Evolutionary conservation across 2,113 vertebrate species (phyloP).

Genomic region (Oreochromis aureus): DNA sequence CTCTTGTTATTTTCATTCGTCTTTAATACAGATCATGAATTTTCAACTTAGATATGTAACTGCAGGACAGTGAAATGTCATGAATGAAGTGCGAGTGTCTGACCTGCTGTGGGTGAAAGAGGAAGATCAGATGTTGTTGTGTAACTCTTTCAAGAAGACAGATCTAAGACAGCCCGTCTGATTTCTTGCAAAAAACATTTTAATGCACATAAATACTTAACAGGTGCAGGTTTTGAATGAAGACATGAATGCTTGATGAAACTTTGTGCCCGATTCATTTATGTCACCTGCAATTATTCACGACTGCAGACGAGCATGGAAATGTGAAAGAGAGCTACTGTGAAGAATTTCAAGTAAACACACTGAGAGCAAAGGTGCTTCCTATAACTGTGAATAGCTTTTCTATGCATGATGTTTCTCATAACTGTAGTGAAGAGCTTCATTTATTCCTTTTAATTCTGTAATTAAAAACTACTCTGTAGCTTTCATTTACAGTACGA

Average conservation of each 20-base stretch:
- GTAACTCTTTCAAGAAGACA: background rate
- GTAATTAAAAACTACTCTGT: background rate
- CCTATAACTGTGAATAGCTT: background rate
- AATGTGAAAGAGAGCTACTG: background rate
- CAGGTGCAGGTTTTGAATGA: background rate
- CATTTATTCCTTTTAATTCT: background rate
- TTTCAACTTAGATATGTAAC: background rate
- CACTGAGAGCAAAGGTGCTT: background rate
- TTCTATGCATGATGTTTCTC: background rate
- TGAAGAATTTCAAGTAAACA: background rate
- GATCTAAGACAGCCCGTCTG: accelerated
- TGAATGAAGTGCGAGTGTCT: background rate
- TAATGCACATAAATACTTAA: background rate
- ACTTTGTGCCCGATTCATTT: background rate
- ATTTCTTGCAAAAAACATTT: background rate
- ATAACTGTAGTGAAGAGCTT: background rate
- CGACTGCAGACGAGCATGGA: background rate
- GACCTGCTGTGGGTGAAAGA: background rate
- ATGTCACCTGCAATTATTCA: background rate
- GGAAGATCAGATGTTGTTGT: background rate
- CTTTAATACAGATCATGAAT: background rate
- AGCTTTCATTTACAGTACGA: background rate
- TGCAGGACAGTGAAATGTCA: background rate
- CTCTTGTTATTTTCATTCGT: background rate
- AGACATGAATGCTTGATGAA: accelerated